Evolutionary conservation across 2,888 invertebrate species (phyloP), one percentile per base, ranked within the genome.

Genomic region (Latheticus oryzae): DNA sequence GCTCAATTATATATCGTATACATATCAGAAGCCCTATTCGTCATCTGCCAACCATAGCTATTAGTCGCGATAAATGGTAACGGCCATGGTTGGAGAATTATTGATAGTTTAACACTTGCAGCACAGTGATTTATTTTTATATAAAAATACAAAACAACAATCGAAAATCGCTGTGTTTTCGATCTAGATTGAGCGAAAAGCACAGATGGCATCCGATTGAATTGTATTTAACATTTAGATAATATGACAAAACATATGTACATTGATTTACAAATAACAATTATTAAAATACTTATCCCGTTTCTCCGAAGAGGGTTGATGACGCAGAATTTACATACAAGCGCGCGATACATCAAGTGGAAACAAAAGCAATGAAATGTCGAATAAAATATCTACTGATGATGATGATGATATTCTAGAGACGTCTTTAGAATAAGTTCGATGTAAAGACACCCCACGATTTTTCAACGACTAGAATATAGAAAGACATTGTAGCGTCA

Each of bases 401-500:
- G n/a, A n/a, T n/a, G n/a, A n/a, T 28, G 47, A 47, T 54, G 42
- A 43, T 48, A 26, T 48, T 37, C 40, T 28, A 35, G 53, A 24
- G 17, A 21, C 40, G 23, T 47, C 48, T 35, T 30, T 26, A 33
- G 17, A 43, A 28, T 19, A 28, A 11, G 15, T 38, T 38, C 47
- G 55, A 40, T 38, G 30, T 12, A 30, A 11, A 38, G 51, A 61
- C 48, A 32, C 48, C 47, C 37, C 45, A 43, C 9, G n/a, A 51
- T 19, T 21, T 55, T 52, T 47, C 53, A 45, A 48, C 61, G 57
- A 62, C 67, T 61, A 71, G 69, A 68, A 68, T 68, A 68, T 72
- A 68, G 76, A 76, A 76, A 76, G 76, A 76, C 76, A 70, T 70
- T 68, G 76, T 76, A 76, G 76, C 73, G 69, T 71, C 62, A 59